phyloP scores from a whole-genome alignment of 2,888 invertebrate genomes.

The Mamestra brassicae region DNA sequence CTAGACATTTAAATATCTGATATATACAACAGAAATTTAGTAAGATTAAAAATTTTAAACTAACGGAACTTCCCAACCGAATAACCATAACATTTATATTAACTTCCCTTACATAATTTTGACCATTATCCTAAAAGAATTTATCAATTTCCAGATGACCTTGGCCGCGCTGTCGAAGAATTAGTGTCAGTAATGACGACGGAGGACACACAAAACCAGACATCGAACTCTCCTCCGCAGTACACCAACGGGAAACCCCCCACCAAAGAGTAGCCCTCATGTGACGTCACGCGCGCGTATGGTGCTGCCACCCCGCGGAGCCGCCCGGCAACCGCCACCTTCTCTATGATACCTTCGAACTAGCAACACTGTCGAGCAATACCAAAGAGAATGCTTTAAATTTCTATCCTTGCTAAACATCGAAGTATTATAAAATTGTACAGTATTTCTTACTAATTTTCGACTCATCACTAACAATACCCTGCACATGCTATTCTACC shows the following conservation, averaged over 20 bases:
- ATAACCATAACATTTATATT: background rate
- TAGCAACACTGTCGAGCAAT: conserved; percentile 83
- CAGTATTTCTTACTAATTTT: conserved; percentile 83
- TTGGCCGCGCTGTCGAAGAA: conserved; percentile 96
- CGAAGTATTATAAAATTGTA: conserved; percentile 58
- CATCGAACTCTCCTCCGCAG: conserved; percentile 84
- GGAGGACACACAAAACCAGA: conserved; percentile 89
- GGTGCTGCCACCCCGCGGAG: conserved; percentile 73
- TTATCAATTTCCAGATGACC: conserved; percentile 92
- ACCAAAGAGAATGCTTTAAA: conserved; percentile 73
- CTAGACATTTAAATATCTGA: background rate
- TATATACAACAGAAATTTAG: background rate
- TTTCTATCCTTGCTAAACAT: conserved; percentile 64
- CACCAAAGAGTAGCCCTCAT: conserved; percentile 77
- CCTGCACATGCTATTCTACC: conserved; percentile 78
- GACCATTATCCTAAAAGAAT: background rate
- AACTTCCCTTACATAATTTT: no score
- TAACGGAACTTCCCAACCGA: background rate
- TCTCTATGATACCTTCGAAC: conserved; percentile 69
- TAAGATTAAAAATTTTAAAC: background rate
- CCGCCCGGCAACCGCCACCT: conserved; percentile 58
- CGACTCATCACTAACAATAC: conserved; percentile 89
- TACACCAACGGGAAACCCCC: conserved; percentile 88
- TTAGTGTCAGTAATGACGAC: conserved; percentile 98
- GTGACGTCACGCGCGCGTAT: conserved; percentile 67